These are phyloP conservation scores for Pempheris klunzingeri DNA, from an alignment of 2,797 vertebrate genomes.

Conservation along the genomic window DNA sequence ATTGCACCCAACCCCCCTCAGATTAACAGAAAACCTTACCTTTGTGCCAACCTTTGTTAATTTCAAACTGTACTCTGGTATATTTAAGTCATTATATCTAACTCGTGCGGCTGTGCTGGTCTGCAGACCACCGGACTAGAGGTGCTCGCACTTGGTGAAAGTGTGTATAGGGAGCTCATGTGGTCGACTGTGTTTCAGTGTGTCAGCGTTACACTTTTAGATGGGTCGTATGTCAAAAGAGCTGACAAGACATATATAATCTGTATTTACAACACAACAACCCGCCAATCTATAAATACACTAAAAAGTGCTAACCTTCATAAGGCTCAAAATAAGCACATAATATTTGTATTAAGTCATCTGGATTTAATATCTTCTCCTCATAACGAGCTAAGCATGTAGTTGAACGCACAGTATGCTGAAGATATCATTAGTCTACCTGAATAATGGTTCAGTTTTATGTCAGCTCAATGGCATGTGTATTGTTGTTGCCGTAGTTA, in stretches of 20 bases:
- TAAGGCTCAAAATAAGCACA: conserved; percentile 57
- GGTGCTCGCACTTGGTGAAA: conserved; percentile 36
- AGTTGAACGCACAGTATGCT: conserved; percentile 17
- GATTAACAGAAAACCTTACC: conserved; percentile 69
- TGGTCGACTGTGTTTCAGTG: conserved; percentile 70
- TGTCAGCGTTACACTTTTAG: conserved; percentile 81
- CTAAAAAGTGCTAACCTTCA: conserved; percentile 41
- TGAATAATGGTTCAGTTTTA: conserved; percentile 51
- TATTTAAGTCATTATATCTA: conserved; percentile 44
- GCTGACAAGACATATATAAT: conserved; percentile 73
- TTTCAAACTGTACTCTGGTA: conserved; percentile 29
- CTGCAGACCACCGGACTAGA: conserved; percentile 48
- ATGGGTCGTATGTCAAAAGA: conserved; percentile 77
- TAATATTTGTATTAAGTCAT: conserved; percentile 47
- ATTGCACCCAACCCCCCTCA: conserved; percentile 60
- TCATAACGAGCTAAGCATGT: conserved; percentile 35
- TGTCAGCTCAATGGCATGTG: conserved; percentile 42
- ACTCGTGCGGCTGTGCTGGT: conserved; percentile 29
- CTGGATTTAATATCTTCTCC: conserved; percentile 47
- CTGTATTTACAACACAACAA: conserved; percentile 74
- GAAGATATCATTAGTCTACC: conserved; percentile 47
- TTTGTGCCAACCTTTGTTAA: conserved; percentile 56
- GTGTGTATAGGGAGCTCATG: conserved; percentile 57
- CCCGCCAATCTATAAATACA: conserved; percentile 75
- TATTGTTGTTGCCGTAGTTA: conserved; percentile 52